phyloP scores from a whole-genome alignment of 2,888 invertebrate species.

The Sinotaia quadrata region DNA sequence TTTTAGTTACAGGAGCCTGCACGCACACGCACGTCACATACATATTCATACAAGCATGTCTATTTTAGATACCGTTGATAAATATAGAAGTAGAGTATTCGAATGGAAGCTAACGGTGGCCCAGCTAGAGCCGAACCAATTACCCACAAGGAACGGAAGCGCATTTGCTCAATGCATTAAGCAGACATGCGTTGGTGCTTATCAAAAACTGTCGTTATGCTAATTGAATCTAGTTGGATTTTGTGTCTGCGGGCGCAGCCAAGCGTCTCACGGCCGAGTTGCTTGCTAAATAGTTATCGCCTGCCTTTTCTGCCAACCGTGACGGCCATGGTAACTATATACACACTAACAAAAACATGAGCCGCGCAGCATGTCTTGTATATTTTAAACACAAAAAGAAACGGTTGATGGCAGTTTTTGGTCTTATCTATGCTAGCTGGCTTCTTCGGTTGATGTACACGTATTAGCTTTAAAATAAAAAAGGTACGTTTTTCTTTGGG shows the following conservation, averaged over 20 bases:
- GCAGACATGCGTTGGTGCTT: conserved; percentile 26
- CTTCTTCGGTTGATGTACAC: too few species aligned
- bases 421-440: too few species aligned
- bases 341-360: conserved; percentile 11
- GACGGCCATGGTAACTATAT: conserved; percentile 13
- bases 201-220: conserved; percentile 30
- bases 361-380: neutral
- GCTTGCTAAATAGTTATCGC: conserved; percentile 28
- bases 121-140: neutral
- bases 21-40: too few species aligned
- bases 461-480: too few species aligned
- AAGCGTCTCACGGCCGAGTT: conserved; percentile 7
- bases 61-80: too few species aligned
- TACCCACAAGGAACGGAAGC: neutral
- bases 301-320: conserved; percentile 15
- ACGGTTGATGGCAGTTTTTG: too few species aligned
- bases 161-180: neutral
- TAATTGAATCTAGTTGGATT: conserved; percentile 22
- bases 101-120: too few species aligned
- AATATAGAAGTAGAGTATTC: too few species aligned
- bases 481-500: too few species aligned
- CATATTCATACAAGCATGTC: too few species aligned
- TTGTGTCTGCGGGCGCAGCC: conserved; percentile 6
- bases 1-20: too few species aligned
- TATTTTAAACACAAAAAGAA: too few species aligned